These are phyloP conservation scores for Mastacembelus armatus DNA, from an alignment of 2,797 vertebrate genomes.

Conservation along the genomic window DNA sequence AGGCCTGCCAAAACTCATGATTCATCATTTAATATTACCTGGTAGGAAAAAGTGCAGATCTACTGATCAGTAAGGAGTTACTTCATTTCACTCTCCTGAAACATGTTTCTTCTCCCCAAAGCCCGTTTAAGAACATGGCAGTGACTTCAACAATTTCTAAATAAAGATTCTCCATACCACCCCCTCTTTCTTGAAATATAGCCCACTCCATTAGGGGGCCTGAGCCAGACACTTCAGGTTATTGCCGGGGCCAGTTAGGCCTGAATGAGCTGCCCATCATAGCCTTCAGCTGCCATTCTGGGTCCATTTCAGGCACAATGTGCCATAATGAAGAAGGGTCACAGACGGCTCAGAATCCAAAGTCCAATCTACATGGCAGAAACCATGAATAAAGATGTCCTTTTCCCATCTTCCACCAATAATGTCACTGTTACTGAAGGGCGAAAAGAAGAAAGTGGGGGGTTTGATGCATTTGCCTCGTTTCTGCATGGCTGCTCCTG, in stretches of 20 bases:
- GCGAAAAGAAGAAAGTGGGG: conserved; percentile 25
- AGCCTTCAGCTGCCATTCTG: conserved; percentile 69
- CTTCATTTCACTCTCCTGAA: conserved; percentile 40
- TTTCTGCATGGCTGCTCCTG: conserved; percentile 64
- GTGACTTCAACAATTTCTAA: conserved; percentile 55
- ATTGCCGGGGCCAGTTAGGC: conserved; percentile 71
- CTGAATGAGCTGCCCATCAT: conserved; percentile 68
- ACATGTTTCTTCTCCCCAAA: conserved; percentile 37
- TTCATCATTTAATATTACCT: conserved; percentile 37
- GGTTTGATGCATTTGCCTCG: conserved; percentile 51
- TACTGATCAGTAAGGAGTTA: no score
- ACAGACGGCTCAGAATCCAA: conserved; percentile 53
- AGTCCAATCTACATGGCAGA: conserved; percentile 69
- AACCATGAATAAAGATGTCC: conserved; percentile 69
- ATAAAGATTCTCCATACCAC: conserved; percentile 60
- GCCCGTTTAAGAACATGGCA: conserved; percentile 30
- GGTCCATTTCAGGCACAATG: conserved; percentile 71
- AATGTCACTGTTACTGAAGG: conserved; percentile 56
- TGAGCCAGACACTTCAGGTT: conserved; percentile 64
- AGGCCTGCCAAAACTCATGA: conserved; percentile 10
- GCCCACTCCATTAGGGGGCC: conserved; percentile 71
- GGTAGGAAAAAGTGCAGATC: conserved; percentile 5
- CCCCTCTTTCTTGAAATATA: conserved; percentile 54
- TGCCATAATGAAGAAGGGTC: conserved; percentile 72
- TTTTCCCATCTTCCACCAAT: conserved; percentile 51